These are phyloP conservation scores for Panagrolaimus sp. DNA, from an alignment of 1,140 invertebrate genomes.

Conservation along the genomic window DNA sequence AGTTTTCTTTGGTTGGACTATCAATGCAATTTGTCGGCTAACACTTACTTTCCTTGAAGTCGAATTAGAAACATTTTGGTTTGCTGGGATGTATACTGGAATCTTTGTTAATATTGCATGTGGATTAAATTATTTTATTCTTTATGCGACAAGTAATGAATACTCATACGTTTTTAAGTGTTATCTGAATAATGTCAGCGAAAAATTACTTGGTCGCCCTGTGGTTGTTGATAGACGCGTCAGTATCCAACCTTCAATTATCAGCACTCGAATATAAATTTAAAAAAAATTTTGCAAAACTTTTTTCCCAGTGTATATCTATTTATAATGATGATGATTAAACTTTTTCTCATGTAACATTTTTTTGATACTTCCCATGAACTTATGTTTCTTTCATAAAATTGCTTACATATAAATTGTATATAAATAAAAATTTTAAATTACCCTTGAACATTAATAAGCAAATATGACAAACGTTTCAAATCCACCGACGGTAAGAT, in stretches of 20 bases:
- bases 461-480: no score
- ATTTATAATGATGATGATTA: no score
- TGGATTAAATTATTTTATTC: slow-evolving; percentile 2
- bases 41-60: background rate
- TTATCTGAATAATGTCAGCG: background rate
- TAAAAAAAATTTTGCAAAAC: no score
- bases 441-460: no score
- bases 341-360: no score
- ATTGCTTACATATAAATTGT: no score
- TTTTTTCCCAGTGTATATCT: no score
- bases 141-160: background rate
- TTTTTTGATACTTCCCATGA: no score
- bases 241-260: background rate
- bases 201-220: background rate
- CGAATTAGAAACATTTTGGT: background rate
- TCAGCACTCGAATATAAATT: no score
- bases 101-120: slow-evolving; percentile 1
- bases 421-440: no score
- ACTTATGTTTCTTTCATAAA: no score
- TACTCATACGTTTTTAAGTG: background rate
- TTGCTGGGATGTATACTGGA: background rate
- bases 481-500: no score
- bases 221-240: background rate
- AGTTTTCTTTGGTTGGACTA: background rate
- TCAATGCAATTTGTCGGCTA: background rate